Base-by-base conservation (phyloP, 2,888 invertebrate genomes). In the Cerastis rubricosa region DNA sequence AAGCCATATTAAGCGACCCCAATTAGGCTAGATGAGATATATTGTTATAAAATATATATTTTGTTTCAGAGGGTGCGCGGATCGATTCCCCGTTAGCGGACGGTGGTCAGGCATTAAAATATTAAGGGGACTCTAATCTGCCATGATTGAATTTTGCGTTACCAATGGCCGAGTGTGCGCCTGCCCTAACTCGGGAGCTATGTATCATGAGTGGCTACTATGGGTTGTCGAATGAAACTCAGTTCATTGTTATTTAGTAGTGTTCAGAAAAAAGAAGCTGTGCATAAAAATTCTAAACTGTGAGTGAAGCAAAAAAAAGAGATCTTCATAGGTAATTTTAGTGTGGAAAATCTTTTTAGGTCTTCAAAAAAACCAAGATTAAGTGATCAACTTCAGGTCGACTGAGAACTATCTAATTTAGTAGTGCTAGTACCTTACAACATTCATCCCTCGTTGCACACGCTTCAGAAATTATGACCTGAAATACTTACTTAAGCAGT, bases 1-100 rank as follows among this genome's bases (percentile, higher is more conserved):
- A 96, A 96, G 96, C 96, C 95, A 95, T 96, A 96, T 95, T 95
- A 96, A 95, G 94, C 95, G 96, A 95, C 96, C 96, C 96, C 96
- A 96, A 96, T 96, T 96, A 96, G 95, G 93, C 92, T 91, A 94
- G 92, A 94, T 94, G 94, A 95, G 94, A 95, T 96, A 95, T 95
- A 96, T 93, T 91, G 92, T 91, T 92, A 92, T 92, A 94, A 93
- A 93, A 93, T 94, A 94, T 95, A 94, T 94, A 94, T 92, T 93
- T 92, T 93, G 91, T 93, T 91, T 92, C 89, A 92, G 93, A 84
- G 95, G 93, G 90, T 88, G 90, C 61, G 88, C 85, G 93, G 91
- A 94, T 96, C 96, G 96, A 95, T 95, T 95, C 91, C 89, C 87
- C 92, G 94, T 94, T 95, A 94, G 94, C 94, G 94, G 94, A 90